A percentile compares a stretch with the other conserved stretches of the same genome.
Conservation (phyloP, 2,888 invertebrate species). For the Bruchidius siliquastri region DNA sequence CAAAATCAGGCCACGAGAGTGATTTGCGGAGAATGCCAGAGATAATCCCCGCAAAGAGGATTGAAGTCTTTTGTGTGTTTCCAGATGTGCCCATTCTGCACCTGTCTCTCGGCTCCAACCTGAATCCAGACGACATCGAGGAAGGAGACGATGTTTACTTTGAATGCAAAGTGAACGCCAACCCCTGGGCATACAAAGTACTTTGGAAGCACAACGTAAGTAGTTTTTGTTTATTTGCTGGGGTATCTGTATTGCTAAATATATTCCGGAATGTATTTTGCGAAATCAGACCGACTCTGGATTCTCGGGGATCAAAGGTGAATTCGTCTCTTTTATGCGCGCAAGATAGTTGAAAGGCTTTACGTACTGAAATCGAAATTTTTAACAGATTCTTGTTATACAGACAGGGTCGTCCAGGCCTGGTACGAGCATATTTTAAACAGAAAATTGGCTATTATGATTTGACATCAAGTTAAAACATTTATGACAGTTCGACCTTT, state of each 20-base stretch:
- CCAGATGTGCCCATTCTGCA: constrained; percentile 67
- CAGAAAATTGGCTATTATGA: too few relatives aligned
- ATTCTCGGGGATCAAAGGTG: not conserved
- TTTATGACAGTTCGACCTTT: too few relatives aligned
- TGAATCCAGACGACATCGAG: constrained; percentile 74
- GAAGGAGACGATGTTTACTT: constrained; percentile 79
- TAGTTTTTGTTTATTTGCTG: constrained; percentile 30
- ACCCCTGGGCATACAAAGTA: constrained; percentile 74
- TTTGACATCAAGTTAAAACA: too few relatives aligned
- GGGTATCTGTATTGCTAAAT: constrained; percentile 2
- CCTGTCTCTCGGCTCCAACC: constrained; percentile 66
- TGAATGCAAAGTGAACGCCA: constrained; percentile 73
- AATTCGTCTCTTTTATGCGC: not conserved
- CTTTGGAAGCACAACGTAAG: constrained; percentile 79
- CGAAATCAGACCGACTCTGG: not conserved
- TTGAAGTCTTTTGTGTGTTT: constrained; percentile 33
- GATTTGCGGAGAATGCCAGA: constrained; percentile 23
- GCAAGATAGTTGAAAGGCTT: not conserved
- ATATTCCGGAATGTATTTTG: not conserved
- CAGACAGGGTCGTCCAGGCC: too few relatives aligned
- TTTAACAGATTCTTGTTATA: too few relatives aligned
- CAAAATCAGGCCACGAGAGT: constrained; percentile 35
- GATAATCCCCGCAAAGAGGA: constrained; percentile 29
- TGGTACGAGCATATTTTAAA: too few relatives aligned
- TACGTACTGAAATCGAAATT: not conserved